These are phyloP conservation scores for Eupithecia tripunctaria DNA, from an alignment of 2,888 invertebrate genomes.

Conservation along the genomic window DNA sequence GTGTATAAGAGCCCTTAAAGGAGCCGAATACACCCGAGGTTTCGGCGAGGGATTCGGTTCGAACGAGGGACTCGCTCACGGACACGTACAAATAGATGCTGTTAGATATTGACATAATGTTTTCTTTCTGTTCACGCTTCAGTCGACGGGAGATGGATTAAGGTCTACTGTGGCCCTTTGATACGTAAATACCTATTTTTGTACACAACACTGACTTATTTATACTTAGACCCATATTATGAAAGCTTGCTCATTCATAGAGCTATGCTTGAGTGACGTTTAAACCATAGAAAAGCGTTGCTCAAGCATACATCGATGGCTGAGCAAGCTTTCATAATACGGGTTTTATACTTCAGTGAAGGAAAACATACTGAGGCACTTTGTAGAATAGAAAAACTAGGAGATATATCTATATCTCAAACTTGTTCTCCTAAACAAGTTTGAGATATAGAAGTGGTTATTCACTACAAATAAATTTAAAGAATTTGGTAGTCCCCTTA, in stretches of 20 bases:
- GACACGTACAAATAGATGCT: not conserved
- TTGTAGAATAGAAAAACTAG: not conserved
- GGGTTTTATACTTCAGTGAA: not conserved
- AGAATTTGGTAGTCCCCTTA: not conserved
- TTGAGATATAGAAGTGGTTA: too few relatives aligned
- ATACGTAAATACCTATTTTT: slow-evolving; percentile 71
- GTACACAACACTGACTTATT: not conserved
- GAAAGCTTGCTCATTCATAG: too few relatives aligned
- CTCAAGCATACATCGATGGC: too few relatives aligned
- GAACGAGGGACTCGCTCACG: not conserved
- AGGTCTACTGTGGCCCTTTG: slow-evolving; percentile 74
- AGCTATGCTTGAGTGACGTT: too few relatives aligned
- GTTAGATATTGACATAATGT: slow-evolving; percentile 16
- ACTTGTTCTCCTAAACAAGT: too few relatives aligned
- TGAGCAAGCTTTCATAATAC: too few relatives aligned
- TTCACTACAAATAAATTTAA: not conserved
- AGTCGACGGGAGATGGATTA: slow-evolving; percentile 72
- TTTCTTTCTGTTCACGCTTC: slow-evolving; percentile 77
- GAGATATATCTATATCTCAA: not conserved
- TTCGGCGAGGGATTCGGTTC: not conserved
- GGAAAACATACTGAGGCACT: not conserved
- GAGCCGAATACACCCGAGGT: not conserved
- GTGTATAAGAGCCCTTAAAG: too few relatives aligned
- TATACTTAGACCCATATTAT: too few relatives aligned
- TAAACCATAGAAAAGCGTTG: too few relatives aligned